Evolutionary conservation across 1,140 invertebrate species (phyloP), one percentile per base, ranked within the genome.

Genomic region (Orius insidiosus): DNA sequence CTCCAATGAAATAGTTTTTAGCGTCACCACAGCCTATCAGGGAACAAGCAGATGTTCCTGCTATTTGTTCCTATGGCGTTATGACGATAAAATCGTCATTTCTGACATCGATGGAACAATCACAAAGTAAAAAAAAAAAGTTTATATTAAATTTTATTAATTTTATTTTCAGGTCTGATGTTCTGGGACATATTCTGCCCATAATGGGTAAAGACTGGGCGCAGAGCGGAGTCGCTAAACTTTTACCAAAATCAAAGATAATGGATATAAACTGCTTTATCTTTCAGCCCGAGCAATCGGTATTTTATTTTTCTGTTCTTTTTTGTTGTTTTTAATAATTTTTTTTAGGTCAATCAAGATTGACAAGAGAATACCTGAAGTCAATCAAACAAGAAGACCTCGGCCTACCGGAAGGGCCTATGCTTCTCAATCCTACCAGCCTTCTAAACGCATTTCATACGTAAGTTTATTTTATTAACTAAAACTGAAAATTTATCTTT

Each of bases 61-160:
- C 60, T 85, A 94, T 60, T 81, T 99, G 47, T 99, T 95, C 67
- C 77, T 90, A 51, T 98, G 95, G 93, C 78, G 85, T 50, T 84
- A 87, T 70, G 81, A 90, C 63, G 94, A 98, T 60, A 94, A 93
- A 65, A 82, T 99, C 52, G 90, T 99, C 32, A 90, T 99, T 54
- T 98, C 93, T 0, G 96, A 99, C 63, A 98, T 99, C 60, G 96
- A 99, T 68, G 96, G 96, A n/a, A 99, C 96, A 9, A 99, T 99
- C 48, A 99, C 96, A 16, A 97, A 94, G 74, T 78, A 59, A 58
- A 55, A 53, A 45, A 42, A 46, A 36, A 36, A n/a, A n/a, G 46
- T 36, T n/a, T 19, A 24, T 15, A 14, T 18, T 3, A 36, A 36
- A 36, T 11, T 15, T 36, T 3, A 36, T 9, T 36, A 11, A 36